These are phyloP conservation scores for Vireo griseus DNA, from an alignment of 2,797 vertebrate genomes.

Conservation along the genomic window DNA sequence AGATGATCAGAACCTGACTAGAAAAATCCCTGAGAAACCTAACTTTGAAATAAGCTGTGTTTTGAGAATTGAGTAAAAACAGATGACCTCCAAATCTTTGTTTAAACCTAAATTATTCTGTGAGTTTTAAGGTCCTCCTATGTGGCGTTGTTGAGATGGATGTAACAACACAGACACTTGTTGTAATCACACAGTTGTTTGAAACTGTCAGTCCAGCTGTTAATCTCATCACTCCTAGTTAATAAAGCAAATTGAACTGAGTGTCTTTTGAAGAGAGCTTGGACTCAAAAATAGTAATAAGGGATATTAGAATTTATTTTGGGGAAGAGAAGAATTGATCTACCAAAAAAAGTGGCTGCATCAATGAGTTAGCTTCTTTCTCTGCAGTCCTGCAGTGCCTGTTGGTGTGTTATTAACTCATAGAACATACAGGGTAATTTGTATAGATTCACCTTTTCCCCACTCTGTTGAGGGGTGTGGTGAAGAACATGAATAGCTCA, in stretches of 20 bases:
- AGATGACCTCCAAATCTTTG: background rate
- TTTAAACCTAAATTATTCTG: background rate
- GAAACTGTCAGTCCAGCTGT: no score
- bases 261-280: background rate
- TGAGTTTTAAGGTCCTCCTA: background rate
- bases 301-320: background rate
- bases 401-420: background rate
- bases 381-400: background rate
- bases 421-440: background rate
- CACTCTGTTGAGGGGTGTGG: background rate
- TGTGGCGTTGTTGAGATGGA: no score
- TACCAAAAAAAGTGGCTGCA: background rate
- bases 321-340: background rate
- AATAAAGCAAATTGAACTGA: background rate
- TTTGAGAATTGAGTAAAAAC: background rate
- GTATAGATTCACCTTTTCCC: background rate
- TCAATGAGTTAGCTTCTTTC: background rate
- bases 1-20: background rate
- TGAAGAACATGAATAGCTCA: background rate
- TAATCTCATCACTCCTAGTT: background rate
- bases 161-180: no score
- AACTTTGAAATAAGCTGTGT: background rate
- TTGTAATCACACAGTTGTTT: no score
- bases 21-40: background rate
- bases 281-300: background rate